These are phyloP conservation scores for Spheniscus mendiculus DNA, from an alignment of 2,113 vertebrate genomes.

Conservation along the genomic window DNA sequence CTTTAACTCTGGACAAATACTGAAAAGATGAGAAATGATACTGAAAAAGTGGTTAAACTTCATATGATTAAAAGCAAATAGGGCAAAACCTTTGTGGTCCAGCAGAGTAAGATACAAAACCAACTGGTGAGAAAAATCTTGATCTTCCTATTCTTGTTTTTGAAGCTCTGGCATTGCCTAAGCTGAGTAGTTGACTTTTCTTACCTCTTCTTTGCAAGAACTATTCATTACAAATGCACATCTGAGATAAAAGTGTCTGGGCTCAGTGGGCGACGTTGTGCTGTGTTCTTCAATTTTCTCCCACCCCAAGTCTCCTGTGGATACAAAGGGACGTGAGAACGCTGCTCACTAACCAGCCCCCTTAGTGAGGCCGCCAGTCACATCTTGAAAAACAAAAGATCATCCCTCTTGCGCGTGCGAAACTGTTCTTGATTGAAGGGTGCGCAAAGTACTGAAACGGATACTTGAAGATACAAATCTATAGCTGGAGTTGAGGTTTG, in stretches of 20 bases:
- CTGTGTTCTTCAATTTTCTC: not conserved
- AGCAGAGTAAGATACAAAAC: not conserved
- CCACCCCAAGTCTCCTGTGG: not conserved
- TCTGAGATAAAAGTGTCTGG: not conserved
- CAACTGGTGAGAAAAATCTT: not conserved
- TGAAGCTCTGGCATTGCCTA: not conserved
- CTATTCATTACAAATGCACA: not conserved
- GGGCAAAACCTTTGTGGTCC: not conserved
- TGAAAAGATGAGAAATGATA: not conserved
- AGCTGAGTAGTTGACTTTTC: not conserved
- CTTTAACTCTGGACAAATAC: not conserved
- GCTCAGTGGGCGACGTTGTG: not conserved
- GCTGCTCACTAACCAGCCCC: not conserved
- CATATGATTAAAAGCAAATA: not conserved
- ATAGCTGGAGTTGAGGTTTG: not conserved
- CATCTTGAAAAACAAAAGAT: not conserved
- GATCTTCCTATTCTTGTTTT: not conserved
- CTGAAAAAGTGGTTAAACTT: not conserved
- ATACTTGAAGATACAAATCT: fast-evolving
- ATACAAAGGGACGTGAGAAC: not conserved
- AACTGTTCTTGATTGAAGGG: not conserved
- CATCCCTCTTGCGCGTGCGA: not conserved
- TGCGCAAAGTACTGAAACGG: fast-evolving
- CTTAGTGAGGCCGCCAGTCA: not conserved
- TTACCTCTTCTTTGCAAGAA: not conserved